These are phyloP conservation scores for Rhabdornis inornatus DNA, from an alignment of 2,113 vertebrate genomes.

Conservation along the genomic window DNA sequence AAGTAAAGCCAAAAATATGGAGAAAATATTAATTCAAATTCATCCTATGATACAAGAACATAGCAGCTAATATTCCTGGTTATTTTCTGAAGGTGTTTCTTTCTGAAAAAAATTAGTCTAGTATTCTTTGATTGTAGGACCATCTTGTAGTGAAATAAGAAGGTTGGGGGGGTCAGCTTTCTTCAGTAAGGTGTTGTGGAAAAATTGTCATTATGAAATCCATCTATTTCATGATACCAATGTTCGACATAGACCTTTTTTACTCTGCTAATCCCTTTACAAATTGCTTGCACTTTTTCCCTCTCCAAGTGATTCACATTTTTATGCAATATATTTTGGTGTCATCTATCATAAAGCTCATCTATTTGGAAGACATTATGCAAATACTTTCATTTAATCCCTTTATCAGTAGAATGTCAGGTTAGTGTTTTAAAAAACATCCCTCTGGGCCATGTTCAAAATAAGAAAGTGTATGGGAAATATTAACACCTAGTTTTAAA, in stretches of 20 bases:
- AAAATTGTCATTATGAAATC: background rate
- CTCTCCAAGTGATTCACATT: background rate
- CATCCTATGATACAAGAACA: background rate
- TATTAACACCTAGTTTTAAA: background rate
- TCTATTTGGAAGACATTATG: conserved; percentile 17
- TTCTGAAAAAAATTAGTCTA: background rate
- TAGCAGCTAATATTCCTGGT: background rate
- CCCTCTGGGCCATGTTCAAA: background rate
- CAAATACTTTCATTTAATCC: conserved; percentile 39
- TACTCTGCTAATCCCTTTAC: background rate
- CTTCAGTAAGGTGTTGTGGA: background rate
- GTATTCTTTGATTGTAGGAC: background rate
- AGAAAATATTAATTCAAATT: conserved; percentile 21
- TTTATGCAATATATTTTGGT: conserved; percentile 21
- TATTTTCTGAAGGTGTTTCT: background rate
- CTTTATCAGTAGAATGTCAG: conserved; percentile 35
- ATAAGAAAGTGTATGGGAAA: background rate
- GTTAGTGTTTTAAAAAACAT: conserved; percentile 28
- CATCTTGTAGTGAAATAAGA: background rate
- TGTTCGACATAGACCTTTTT: background rate
- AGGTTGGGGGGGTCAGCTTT: background rate
- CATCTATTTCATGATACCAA: background rate
- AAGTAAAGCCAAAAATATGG: conserved; percentile 25
- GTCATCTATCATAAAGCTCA: conserved; percentile 12
- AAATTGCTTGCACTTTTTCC: background rate